Conservation (phyloP, 2,797 vertebrate genomes). For the Bradypodion pumilum region DNA sequence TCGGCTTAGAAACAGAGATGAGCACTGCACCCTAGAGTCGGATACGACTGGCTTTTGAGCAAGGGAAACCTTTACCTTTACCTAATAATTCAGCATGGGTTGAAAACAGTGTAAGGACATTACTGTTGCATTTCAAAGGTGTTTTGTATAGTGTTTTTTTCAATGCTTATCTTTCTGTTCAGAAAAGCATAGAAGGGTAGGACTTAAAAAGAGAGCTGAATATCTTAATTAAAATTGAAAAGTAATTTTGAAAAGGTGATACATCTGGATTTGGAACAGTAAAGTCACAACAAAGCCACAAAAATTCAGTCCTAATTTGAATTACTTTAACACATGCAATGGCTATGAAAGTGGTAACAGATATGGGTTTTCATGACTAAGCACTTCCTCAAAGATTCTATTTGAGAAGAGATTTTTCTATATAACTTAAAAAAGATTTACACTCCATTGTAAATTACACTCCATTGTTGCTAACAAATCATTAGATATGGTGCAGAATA, state of each 20-base stretch:
- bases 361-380: constrained; percentile 18
- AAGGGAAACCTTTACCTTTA: too few relatives aligned
- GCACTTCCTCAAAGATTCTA: neutral
- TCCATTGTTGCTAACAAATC: neutral
- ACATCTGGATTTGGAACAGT: neutral
- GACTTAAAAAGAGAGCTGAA: constrained; percentile 2
- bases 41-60: too few relatives aligned
- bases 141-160: neutral
- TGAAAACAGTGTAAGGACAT: neutral
- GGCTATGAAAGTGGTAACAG: constrained; percentile 3
- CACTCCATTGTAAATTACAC: constrained; percentile 25
- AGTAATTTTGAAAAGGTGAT: constrained; percentile 31
- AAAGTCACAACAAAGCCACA: constrained; percentile 12
- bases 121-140: neutral
- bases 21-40: too few relatives aligned
- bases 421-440: constrained; percentile 17
- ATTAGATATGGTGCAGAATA: constrained; percentile 36
- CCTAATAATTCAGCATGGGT: neutral
- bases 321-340: constrained; percentile 3
- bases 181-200: constrained; percentile 33
- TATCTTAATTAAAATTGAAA: constrained; percentile 6
- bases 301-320: neutral
- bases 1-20: too few relatives aligned
- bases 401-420: constrained; percentile 41
- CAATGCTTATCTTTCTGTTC: constrained; percentile 26